Conservation (phyloP, 2,888 invertebrate species). For the Chaetogeoica ovagalla region DNA sequence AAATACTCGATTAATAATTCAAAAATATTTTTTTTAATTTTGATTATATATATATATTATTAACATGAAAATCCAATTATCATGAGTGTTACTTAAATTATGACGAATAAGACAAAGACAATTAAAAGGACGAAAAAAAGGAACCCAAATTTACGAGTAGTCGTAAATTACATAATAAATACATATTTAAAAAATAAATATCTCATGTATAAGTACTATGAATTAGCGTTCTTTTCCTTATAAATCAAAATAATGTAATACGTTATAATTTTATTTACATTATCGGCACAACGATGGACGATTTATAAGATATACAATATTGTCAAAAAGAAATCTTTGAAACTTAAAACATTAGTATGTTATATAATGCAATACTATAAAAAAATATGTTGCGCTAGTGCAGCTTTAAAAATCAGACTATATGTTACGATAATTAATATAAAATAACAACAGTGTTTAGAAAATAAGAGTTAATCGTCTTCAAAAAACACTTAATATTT, state of each 20-base stretch:
- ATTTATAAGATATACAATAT: too few species aligned
- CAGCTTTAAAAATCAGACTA: slow-evolving; percentile 36
- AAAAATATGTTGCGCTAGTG: slow-evolving; percentile 25
- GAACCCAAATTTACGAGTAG: too few species aligned
- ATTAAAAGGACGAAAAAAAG: too few species aligned
- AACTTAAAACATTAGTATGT: not conserved
- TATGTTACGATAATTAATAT: slow-evolving; percentile 17
- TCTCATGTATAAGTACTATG: not conserved
- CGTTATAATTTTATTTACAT: not conserved
- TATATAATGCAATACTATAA: not conserved
- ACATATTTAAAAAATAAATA: not conserved
- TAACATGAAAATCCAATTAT: too few species aligned
- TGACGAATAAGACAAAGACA: too few species aligned
- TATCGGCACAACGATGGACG: not conserved
- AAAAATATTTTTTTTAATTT: too few species aligned
- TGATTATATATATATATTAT: too few species aligned
- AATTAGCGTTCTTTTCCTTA: not conserved
- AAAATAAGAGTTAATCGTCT: not conserved
- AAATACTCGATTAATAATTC: too few species aligned
- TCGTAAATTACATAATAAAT: too few species aligned
- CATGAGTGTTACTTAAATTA: too few species aligned
- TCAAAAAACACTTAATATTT: not conserved
- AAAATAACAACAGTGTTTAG: slow-evolving; percentile 1
- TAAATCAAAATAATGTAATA: not conserved
- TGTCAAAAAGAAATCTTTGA: not conserved